Conservation (phyloP, 1,140 invertebrate genomes). For the honey bee (Apis mellifera) region DNA sequence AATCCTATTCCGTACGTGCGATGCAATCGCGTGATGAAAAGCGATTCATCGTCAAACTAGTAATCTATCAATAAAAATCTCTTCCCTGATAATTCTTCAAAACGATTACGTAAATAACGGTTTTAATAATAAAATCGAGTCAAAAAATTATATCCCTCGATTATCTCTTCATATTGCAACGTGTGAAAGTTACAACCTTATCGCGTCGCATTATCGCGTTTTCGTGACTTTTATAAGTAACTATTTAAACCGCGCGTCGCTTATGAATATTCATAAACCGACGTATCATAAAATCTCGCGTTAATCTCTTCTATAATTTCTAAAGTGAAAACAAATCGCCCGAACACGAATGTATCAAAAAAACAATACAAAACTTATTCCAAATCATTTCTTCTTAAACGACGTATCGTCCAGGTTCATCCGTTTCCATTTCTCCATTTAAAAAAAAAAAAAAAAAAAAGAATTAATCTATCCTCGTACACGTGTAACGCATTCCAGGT, state of each 20-base stretch:
- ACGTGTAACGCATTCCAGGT: no score
- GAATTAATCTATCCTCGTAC: no score
- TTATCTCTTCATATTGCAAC: neutral
- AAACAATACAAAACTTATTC: neutral
- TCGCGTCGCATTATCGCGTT: conserved; percentile 2
- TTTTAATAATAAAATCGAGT: neutral
- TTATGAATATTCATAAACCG: conserved; percentile 43
- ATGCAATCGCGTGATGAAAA: neutral
- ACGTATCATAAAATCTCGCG: neutral
- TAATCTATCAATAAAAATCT: neutral
- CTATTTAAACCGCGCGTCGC: neutral
- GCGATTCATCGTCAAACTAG: neutral
- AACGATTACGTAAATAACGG: neutral
- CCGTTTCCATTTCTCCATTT: no score
- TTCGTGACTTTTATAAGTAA: neutral
- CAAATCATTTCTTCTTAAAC: neutral
- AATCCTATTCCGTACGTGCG: neutral
- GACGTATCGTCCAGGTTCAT: no score
- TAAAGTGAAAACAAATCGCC: neutral
- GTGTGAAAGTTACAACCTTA: neutral
- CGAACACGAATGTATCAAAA: no score
- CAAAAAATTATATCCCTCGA: neutral
- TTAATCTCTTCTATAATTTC: neutral
- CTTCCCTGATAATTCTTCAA: neutral
- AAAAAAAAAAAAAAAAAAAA: no score